phyloP scores from a whole-genome alignment of 1,140 invertebrate species.

The Hyles vespertilio region DNA sequence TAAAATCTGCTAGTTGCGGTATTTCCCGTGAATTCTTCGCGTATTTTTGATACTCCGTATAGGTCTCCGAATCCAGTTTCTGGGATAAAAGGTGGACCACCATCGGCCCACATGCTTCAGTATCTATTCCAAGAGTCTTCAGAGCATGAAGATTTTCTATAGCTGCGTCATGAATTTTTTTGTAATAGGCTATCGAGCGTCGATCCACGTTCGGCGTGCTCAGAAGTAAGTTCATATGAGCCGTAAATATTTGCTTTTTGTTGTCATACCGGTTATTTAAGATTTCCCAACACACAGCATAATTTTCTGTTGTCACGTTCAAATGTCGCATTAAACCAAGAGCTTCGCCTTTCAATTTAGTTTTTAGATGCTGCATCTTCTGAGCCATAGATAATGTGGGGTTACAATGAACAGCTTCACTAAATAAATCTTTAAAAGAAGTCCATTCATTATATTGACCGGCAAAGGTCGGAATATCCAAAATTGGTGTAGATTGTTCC shows the following conservation, averaged over 20 bases:
- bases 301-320: neutral
- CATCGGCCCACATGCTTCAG: neutral
- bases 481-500: constrained; percentile 9
- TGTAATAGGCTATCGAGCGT: constrained; percentile 10
- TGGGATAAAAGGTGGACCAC: too few species aligned
- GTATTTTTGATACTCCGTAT: constrained; percentile 21
- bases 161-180: constrained; percentile 22
- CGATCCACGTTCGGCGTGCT: constrained; percentile 10
- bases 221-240: constrained; percentile 7
- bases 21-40: constrained; percentile 21
- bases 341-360: constrained; percentile 3
- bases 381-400: constrained; percentile 4
- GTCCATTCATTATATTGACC: constrained; percentile 10
- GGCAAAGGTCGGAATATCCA: constrained; percentile 5
- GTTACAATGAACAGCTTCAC: constrained; percentile 12
- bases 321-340: constrained; percentile 2
- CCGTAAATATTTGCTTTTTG: constrained; percentile 8
- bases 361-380: constrained; percentile 11
- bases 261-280: constrained; percentile 6
- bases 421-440: constrained; percentile 17
- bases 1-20: constrained; percentile 19
- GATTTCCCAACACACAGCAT: constrained; percentile 6
- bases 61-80: neutral
- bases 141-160: constrained; percentile 22
- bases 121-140: constrained; percentile 24